phyloP scores from a whole-genome alignment of 2,113 vertebrate genomes.

The Trinectes maculatus region DNA sequence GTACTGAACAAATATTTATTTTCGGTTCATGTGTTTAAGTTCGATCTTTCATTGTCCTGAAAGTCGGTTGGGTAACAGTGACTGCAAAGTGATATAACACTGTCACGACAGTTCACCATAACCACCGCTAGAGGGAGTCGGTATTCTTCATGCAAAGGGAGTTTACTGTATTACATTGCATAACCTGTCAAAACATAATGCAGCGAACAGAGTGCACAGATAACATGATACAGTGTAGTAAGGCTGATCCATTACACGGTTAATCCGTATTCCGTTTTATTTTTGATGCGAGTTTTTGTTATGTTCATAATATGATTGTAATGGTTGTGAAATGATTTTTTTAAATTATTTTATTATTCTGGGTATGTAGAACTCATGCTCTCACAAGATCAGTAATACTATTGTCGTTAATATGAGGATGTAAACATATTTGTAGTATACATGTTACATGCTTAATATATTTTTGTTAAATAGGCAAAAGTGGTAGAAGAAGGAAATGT shows the following conservation, averaged over 20 bases:
- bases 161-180: background rate
- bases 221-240: background rate
- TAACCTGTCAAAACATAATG: no score
- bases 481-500: background rate
- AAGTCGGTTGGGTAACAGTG: conserved; percentile 60
- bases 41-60: conserved; percentile 6
- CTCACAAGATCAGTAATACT: no score
- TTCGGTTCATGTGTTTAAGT: background rate
- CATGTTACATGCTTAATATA: no score
- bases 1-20: background rate
- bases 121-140: conserved; percentile 43
- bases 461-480: no score
- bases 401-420: no score
- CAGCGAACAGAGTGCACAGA: no score
- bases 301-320: background rate
- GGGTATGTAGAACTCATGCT: background rate
- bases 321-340: background rate
- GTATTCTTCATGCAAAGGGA: background rate
- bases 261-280: background rate
- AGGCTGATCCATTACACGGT: background rate
- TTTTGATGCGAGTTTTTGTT: background rate
- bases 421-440: no score
- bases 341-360: background rate
- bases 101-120: conserved; percentile 14
- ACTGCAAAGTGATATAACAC: conserved; percentile 65